Base-by-base conservation (phyloP, 2,113 vertebrate genomes). In the Formicarius rufipectus region DNA sequence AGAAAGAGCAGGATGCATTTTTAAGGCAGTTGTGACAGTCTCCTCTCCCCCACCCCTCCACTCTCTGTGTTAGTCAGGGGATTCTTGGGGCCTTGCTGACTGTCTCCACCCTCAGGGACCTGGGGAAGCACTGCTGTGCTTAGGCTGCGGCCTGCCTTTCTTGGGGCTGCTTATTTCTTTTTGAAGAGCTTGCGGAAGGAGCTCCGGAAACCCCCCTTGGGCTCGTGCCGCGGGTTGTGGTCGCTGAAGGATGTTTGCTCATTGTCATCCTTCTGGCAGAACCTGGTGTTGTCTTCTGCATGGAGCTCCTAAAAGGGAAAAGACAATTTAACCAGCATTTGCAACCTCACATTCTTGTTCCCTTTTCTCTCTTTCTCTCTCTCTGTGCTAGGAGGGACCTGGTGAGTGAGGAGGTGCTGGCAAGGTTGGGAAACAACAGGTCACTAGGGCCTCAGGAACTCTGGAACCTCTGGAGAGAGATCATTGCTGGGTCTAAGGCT, bases 121-220 rank as follows among this genome's bases (percentile, higher is more conserved):
- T 47, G 80, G 93, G 93, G 82, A 93, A 94, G 77, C 90, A 89
- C 95, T 95, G 93, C 42, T 4, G 40, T 53, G 11, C 92, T 96
- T 93, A 91, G 87, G 96, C 88, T 96, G 95, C 77, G 90, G 92
- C 95, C 95, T 95, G 95, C 93, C 95, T 97, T 92, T 95, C 94
- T 79, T 80, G 90, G 85, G 91, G 73, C 96, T 97, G 97, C 98
- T 98, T 97, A 99, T 99, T 99, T 99, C 97, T 99, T 99, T 98
- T 99, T 99, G 98, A 99, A 99, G 97, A 99, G 98, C 93, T 99
- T 99, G 98, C 99, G 99, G 97, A 99, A 99, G 68, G 99, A 99
- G 98, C 98, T 99, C 76, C 99, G 98, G 96, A 99, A 99, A 74
- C 99, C 99, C 98, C 99, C 99, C 98, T 99, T 99, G 97, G 98